Evolutionary conservation across 2,113 vertebrate species (phyloP).

Genomic region (Catagonus wagneri): DNA sequence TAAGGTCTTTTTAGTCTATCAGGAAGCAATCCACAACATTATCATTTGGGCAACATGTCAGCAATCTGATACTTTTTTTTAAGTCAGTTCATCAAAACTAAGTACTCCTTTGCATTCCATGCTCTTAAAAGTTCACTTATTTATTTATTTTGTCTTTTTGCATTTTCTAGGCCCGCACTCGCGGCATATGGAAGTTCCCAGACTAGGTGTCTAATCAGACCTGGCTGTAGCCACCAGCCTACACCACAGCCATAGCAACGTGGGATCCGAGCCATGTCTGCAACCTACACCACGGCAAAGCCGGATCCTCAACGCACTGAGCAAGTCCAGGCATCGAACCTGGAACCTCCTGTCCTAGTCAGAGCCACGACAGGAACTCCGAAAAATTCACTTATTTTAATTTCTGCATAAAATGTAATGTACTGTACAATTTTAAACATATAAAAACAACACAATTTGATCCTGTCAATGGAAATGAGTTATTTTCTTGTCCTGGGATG

Average conservation of each 20-base stretch:
- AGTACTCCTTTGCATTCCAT: slow-evolving; percentile 3
- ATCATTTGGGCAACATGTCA: slow-evolving; percentile 54
- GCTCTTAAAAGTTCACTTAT: slow-evolving; percentile 34
- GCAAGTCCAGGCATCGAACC: too few species aligned
- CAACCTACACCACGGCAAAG: too few species aligned
- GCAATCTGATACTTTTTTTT: slow-evolving; percentile 40
- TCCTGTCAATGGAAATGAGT: neutral
- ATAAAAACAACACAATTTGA: slow-evolving; percentile 40
- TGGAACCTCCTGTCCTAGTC: too few species aligned
- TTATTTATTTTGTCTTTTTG: too few species aligned
- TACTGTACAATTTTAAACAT: neutral
- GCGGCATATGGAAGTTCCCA: too few species aligned
- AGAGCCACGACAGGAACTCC: too few species aligned
- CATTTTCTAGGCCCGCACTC: too few species aligned
- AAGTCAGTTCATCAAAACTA: slow-evolving; percentile 56
- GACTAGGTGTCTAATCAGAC: too few species aligned
- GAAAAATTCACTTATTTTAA: slow-evolving; percentile 57
- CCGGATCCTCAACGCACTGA: too few species aligned
- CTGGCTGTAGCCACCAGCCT: too few species aligned
- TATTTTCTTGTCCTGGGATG: neutral
- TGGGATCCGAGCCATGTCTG: too few species aligned
- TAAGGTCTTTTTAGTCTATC: slow-evolving; percentile 17
- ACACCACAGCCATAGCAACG: too few species aligned
- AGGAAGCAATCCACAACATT: slow-evolving; percentile 64
- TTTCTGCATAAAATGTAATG: neutral